These are phyloP conservation scores for Molanna angustata DNA, from an alignment of 2,888 invertebrate species.

Conservation along the genomic window DNA sequence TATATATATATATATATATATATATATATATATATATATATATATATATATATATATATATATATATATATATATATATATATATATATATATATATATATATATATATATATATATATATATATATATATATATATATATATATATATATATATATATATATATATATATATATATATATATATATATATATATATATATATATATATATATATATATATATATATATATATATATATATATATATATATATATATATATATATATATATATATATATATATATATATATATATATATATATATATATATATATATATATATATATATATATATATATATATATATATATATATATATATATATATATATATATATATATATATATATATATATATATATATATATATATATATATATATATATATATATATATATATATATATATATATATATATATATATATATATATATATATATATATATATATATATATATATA, in stretches of 20 bases:
- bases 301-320: slow-evolving; percentile 7
- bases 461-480: slow-evolving; percentile 7
- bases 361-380: slow-evolving; percentile 7
- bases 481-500: slow-evolving; percentile 7
- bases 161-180: slow-evolving; percentile 7
- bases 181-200: slow-evolving; percentile 7
- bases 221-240: neutral
- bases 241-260: slow-evolving; percentile 7
- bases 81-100: no score
- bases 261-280: slow-evolving; percentile 6
- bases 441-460: slow-evolving; percentile 7
- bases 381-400: slow-evolving; percentile 7
- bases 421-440: slow-evolving; percentile 7
- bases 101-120: no score
- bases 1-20: no score
- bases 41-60: no score
- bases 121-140: no score
- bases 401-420: slow-evolving; percentile 6
- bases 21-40: no score
- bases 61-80: no score
- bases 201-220: slow-evolving; percentile 5
- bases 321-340: slow-evolving; percentile 5
- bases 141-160: slow-evolving; percentile 7
- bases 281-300: slow-evolving; percentile 5
- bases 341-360: slow-evolving; percentile 6